phyloP scores from a whole-genome alignment of 2,113 vertebrate genomes.

The Cnemophilus loriae region DNA sequence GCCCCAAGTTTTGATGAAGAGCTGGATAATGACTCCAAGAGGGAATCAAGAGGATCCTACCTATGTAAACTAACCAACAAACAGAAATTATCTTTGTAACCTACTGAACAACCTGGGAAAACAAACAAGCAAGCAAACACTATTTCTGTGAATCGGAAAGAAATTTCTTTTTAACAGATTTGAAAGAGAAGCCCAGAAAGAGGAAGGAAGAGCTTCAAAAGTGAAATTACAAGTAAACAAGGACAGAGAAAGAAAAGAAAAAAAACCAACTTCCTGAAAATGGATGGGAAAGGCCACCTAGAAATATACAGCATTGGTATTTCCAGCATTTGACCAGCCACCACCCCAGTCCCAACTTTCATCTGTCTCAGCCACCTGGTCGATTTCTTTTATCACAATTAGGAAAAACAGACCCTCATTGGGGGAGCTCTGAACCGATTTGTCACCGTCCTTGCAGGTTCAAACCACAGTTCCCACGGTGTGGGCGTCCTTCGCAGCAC shows the following conservation, averaged over 20 bases:
- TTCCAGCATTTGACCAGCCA: neutral
- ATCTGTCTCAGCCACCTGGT: neutral
- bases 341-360: neutral
- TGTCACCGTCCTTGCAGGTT: neutral
- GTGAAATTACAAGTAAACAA: neutral
- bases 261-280: neutral
- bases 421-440: neutral
- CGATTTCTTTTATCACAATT: neutral
- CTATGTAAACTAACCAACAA: neutral
- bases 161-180: neutral
- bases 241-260: neutral
- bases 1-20: neutral
- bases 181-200: neutral
- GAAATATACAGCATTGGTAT: neutral
- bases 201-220: neutral
- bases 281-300: neutral
- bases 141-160: neutral
- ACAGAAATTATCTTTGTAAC: neutral
- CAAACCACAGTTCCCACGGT: constrained; percentile 8
- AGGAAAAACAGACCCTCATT: neutral
- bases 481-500: neutral
- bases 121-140: neutral
- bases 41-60: neutral
- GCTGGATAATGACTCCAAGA: neutral
- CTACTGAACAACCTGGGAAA: neutral